These are phyloP conservation scores for Dicyrtomina minuta DNA, from an alignment of 2,888 invertebrate genomes.

Conservation along the genomic window DNA sequence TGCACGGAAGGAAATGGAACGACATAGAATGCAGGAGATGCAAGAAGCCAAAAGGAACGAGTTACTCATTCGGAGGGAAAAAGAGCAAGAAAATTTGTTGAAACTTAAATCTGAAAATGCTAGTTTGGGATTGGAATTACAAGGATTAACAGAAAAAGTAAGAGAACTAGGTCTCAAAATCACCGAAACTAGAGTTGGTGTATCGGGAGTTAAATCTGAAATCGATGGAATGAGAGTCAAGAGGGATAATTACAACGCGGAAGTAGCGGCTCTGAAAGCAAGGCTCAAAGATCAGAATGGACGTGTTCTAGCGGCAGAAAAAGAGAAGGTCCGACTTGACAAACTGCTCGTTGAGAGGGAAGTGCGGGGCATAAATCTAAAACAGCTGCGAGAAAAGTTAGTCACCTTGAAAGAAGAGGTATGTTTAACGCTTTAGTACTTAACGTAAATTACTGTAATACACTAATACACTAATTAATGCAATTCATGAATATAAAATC, in stretches of 20 bases:
- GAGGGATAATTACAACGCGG: constrained; percentile 85
- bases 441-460: no score
- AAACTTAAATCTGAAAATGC: constrained; percentile 85
- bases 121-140: constrained; percentile 71
- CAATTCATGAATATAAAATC: no score
- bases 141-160: constrained; percentile 68
- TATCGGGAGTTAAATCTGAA: constrained; percentile 87
- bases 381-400: constrained; percentile 70
- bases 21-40: constrained; percentile 93
- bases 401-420: constrained; percentile 71
- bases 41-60: constrained; percentile 88
- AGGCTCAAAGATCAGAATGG: constrained; percentile 81
- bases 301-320: constrained; percentile 74
- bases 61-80: constrained; percentile 79
- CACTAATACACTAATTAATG: no score
- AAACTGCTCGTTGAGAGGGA: constrained; percentile 52
- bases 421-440: constrained; percentile 32
- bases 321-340: constrained; percentile 66
- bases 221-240: constrained; percentile 92
- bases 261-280: constrained; percentile 79
- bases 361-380: constrained; percentile 66
- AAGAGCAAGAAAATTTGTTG: constrained; percentile 80
- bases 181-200: constrained; percentile 78
- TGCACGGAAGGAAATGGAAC: constrained; percentile 85
- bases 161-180: constrained; percentile 78